Evolutionary conservation across 2,888 invertebrate species (phyloP).

Genomic region (Zelleria hepariella): DNA sequence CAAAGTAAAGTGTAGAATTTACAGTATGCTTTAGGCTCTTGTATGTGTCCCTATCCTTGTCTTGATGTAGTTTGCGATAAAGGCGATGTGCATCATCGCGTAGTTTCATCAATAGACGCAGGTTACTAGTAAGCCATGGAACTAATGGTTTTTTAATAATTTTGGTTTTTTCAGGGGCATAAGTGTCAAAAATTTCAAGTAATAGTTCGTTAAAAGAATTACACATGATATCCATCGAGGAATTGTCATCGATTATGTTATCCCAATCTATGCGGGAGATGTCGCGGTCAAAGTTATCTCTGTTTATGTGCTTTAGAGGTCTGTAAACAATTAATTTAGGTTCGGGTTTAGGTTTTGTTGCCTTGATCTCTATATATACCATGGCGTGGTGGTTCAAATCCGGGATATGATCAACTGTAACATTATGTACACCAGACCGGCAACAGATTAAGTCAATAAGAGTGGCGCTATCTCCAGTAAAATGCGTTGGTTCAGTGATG

Average conservation of each 20-base stretch:
- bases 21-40: neutral
- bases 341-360: neutral
- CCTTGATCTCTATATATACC: neutral
- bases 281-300: neutral
- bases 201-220: neutral
- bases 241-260: neutral
- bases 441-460: slow-evolving; percentile 14
- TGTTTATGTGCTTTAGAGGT: neutral
- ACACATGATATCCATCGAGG: neutral
- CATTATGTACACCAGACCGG: slow-evolving; percentile 3
- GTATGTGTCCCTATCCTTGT: neutral
- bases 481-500: slow-evolving; percentile 12
- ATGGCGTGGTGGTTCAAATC: neutral
- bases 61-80: neutral
- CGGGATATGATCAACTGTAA: neutral
- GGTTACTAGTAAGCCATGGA: neutral
- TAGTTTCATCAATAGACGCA: neutral
- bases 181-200: neutral
- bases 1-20: neutral
- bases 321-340: neutral
- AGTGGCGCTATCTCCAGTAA: slow-evolving; percentile 6
- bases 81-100: neutral
- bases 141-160: neutral
- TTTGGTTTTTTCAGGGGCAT: neutral
- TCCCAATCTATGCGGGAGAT: neutral